Conservation (phyloP, 2,797 vertebrate genomes). For the Sebastes diploproa region DNA sequence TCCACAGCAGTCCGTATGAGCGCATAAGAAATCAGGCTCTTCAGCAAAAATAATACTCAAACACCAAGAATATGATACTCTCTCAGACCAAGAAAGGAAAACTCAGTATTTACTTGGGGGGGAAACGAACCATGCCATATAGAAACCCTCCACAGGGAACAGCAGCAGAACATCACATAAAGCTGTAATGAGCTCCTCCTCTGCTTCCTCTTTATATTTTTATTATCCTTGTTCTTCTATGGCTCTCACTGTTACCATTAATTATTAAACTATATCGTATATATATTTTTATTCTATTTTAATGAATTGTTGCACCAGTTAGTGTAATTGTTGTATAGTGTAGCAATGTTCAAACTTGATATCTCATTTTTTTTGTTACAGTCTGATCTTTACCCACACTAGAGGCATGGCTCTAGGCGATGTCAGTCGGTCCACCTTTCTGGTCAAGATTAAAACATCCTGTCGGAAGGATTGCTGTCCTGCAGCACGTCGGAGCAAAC, state of each 20-base stretch:
- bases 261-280: neutral
- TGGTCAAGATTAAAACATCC: neutral
- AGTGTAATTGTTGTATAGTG: neutral
- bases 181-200: constrained; percentile 1
- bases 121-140: neutral
- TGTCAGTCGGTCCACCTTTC: neutral
- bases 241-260: neutral
- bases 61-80: neutral
- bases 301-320: neutral
- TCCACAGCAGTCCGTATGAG: neutral
- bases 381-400: neutral
- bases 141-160: neutral
- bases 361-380: neutral
- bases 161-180: constrained; percentile 5
- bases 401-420: neutral
- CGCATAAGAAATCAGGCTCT: neutral
- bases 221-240: neutral
- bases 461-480: neutral
- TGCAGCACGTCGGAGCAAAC: neutral
- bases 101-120: neutral
- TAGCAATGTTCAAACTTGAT: neutral
- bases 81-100: neutral
- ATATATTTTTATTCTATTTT: neutral
- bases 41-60: neutral
- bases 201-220: neutral